Base-by-base conservation (phyloP, 2,888 invertebrate genomes). In the Eledone cirrhosa region DNA sequence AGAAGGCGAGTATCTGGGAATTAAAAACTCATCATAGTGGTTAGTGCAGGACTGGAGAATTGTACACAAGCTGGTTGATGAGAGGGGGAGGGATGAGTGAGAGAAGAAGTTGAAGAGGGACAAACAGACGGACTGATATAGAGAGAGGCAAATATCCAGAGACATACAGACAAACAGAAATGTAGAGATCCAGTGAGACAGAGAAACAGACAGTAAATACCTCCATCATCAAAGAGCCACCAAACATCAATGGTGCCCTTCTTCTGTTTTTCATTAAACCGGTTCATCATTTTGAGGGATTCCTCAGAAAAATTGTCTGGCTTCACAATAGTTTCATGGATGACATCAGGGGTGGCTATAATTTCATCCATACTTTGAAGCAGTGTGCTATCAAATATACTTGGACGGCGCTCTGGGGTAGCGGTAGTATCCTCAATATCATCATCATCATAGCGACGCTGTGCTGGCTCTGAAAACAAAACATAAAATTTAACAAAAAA, bases 191-290 rank as follows among this genome's bases (percentile, higher is more conserved):
- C 41, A 41, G n/a, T 41, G 11, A 1, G 41, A 41, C 41, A 2
- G 41, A 41, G 0, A 41, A 11, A 41, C 41, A 41, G 41, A 11
- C 41, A 41, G 41, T 27, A 11, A 24, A 47, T 91, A 97, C 97
- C 97, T 90, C 98, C 98, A 88, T 98, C 98, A 87, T 98, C 98
- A 88, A 97, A 98, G 0, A 98, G 92, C 98, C 98, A 98, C 97
- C 97, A 98, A 19, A 98, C 97, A 91, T 98, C 97, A 83, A 98
- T 96, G 13, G 95, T 94, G 31, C 95, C 95, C 88, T 95, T 94
- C 84, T 94, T 93, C 87, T 96, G 83, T 48, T 83, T 82, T 27
- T 80, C 69, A n/a, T 83, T 82, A 74, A 86, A 86, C 48, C 79
- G 79, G 77, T 83, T 82, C 78, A 85, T 79, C 16, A 80, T 80